Base-by-base conservation (phyloP, 2,113 vertebrate genomes). In the Cochlearius cochlearius region DNA sequence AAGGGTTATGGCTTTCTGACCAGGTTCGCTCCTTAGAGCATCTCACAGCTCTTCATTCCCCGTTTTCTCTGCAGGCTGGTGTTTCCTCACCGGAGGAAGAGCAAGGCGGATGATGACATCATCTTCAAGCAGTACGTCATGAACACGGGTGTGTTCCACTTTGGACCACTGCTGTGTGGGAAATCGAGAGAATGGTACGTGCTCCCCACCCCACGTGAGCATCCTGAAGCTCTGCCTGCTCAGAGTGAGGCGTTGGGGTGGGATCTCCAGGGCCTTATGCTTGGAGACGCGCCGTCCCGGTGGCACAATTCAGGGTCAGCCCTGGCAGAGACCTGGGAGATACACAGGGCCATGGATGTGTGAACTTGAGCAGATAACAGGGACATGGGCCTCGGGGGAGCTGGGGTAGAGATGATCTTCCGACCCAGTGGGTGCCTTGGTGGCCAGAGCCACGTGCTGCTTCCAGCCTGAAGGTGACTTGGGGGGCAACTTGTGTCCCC, bases 141-240 rank as follows among this genome's bases (percentile, higher is more conserved):
- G 68, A 97, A 96, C 78, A 85, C 89, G 2, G 96, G 98, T 6
- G 94, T 96, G 22, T 99, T 99, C 97, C 98, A 99, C 88, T 99
- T 99, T 11, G 99, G 99, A 29, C 99, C 99, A 0, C 97, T 99
- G 90, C 98, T 99, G 25, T 99, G 99, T 95, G 98, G 99, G 68
- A 99, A 99, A 95, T 98, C 98, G 69, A 99, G 98, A 97, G 99
- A 99, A 49, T 98, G 98, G 99, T 99, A 98, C 5, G 98, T 97
- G 49, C 64, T 78, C 7, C 73, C 56, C 2, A 4, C 32, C 30
- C 58, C 0, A 0, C 52, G 32, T 1, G 11, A 59, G 32, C 39
- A 22, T n/a, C 63, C 59, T 30, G 39, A 8, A 25, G 29, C 1
- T 7, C 74, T 52, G 38, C 50, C n/a, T 29, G 55, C 3, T 3